Conservation (phyloP, 1,140 invertebrate genomes). For the Elysia chlorotica region DNA sequence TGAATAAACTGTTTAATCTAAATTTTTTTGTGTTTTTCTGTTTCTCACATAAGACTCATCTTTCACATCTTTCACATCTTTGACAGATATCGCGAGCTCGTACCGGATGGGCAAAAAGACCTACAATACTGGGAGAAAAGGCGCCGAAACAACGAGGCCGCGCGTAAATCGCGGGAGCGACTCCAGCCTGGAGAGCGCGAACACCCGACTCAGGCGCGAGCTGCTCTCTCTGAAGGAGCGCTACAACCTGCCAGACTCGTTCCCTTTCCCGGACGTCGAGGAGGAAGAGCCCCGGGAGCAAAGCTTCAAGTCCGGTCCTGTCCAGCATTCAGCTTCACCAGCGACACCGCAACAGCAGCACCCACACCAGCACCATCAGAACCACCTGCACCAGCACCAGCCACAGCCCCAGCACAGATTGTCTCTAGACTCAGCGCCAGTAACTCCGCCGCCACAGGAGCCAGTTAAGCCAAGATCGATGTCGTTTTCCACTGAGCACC, state of each 20-base stretch:
- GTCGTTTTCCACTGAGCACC: neutral
- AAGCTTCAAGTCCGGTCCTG: too few species aligned
- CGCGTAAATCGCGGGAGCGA: constrained; percentile 92
- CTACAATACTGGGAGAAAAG: constrained; percentile 96
- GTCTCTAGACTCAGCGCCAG: too few species aligned
- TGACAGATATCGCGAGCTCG: constrained; percentile 80
- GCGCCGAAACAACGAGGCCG: constrained; percentile 93
- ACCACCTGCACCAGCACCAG: too few species aligned
- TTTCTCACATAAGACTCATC: too few species aligned
- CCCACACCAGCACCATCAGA: too few species aligned
- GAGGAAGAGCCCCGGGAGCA: neutral
- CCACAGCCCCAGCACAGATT: neutral
- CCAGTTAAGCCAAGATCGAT: neutral
- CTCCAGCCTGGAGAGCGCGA: constrained; percentile 92
- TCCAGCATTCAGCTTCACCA: too few species aligned
- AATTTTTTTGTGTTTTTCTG: neutral
- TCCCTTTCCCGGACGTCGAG: constrained; percentile 28
- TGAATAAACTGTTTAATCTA: neutral
- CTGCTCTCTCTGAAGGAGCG: constrained; percentile 91
- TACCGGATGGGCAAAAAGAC: constrained; percentile 95
- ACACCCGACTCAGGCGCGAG: constrained; percentile 89
- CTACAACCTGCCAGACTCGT: constrained; percentile 74
- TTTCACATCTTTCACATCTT: neutral
- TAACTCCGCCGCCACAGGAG: neutral
- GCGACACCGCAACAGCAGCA: too few species aligned